phyloP scores from a whole-genome alignment of 2,113 vertebrate species.

The Nannospalax galili region DNA sequence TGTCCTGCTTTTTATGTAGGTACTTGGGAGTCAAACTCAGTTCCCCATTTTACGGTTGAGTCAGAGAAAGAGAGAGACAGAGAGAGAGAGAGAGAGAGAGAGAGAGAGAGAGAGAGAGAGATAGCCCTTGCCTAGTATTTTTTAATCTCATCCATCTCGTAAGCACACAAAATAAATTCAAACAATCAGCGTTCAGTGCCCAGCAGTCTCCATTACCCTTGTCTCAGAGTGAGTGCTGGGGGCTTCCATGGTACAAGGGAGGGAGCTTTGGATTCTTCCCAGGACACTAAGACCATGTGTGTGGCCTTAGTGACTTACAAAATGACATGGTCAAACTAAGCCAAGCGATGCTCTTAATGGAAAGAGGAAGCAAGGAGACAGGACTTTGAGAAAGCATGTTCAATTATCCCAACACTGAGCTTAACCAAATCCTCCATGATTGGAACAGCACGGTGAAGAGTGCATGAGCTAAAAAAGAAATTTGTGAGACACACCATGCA shows the following conservation, averaged over 20 bases:
- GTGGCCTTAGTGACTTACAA: background rate
- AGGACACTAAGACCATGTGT: fast-evolving
- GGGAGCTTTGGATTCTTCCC: background rate
- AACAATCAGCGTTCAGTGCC: background rate
- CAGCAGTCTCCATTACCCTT: background rate
- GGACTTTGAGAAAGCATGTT: background rate
- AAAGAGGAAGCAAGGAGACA: background rate
- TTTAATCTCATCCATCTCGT: background rate
- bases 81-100: no score
- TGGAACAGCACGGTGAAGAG: background rate
- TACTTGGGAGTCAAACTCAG: background rate
- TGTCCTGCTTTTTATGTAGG: background rate
- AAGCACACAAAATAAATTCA: background rate
- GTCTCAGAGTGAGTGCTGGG: background rate
- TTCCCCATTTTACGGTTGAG: no score
- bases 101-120: no score
- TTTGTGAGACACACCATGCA: background rate
- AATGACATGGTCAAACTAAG: background rate
- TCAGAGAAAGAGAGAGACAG: no score
- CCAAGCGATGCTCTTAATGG: background rate
- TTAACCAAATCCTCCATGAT: background rate
- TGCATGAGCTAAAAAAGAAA: background rate
- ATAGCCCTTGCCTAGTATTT: background rate
- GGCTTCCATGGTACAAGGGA: no score
- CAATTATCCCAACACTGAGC: background rate